These are phyloP conservation scores for Zoroaster sp. DNA, from an alignment of 53 echinoderm and acorn worm species.

Conservation along the genomic window DNA sequence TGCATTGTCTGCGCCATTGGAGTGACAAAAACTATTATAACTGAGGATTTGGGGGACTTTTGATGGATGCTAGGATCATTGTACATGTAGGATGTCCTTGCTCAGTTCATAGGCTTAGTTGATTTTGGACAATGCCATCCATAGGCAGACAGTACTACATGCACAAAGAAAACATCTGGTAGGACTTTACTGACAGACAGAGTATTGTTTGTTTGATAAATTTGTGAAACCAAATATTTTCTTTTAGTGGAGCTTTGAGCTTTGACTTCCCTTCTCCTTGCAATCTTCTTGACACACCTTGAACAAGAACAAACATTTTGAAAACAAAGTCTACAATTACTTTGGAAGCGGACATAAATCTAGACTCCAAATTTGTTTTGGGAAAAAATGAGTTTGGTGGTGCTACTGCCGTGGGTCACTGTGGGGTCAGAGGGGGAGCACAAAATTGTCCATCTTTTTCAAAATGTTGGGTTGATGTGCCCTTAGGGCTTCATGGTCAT, in stretches of 20 bases:
- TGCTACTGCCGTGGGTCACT: no score
- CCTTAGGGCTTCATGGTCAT: no score
- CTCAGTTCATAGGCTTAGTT: constrained; percentile 25
- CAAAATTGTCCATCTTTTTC: no score
- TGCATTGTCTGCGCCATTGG: background rate
- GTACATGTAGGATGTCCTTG: constrained; percentile 6
- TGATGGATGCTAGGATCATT: background rate
- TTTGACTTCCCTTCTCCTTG: background rate
- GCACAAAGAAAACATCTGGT: background rate
- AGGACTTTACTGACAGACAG: background rate
- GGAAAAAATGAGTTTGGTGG: background rate
- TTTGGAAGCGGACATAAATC: no score
- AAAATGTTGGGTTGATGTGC: no score
- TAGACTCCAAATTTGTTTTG: no score
- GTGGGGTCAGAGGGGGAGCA: no score
- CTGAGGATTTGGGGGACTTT: background rate
- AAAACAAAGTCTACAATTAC: no score
- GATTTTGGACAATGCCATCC: background rate
- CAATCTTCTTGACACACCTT: background rate
- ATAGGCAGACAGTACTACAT: background rate
- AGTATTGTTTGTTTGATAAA: background rate
- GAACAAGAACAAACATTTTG: background rate
- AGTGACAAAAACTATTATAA: background rate
- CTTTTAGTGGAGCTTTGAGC: background rate
- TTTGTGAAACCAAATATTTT: background rate